Evolutionary conservation across 2,113 vertebrate genomes (phyloP).

Genomic region (Sinocyclocheilus rhinocerous): DNA sequence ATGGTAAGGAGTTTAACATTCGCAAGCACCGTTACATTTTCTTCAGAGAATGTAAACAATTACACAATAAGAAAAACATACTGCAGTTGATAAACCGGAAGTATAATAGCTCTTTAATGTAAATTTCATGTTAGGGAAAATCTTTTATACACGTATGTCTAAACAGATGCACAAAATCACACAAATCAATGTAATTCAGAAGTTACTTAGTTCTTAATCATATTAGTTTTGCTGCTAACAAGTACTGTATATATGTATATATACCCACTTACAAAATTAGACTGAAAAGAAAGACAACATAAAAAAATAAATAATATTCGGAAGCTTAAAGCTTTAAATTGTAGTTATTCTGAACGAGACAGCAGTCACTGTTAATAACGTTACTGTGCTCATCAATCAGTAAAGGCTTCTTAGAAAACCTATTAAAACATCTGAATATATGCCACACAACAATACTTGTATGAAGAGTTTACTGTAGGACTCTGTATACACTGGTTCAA

Average conservation of each 20-base stretch:
- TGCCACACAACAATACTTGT: not conserved
- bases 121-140: slow-evolving; percentile 33
- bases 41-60: too few species aligned
- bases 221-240: slow-evolving; percentile 5
- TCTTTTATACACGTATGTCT: slow-evolving; percentile 33
- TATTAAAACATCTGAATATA: slow-evolving; percentile 10
- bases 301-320: slow-evolving; percentile 36
- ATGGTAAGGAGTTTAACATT: too few species aligned
- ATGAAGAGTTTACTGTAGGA: not conserved
- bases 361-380: not conserved
- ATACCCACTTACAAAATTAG: slow-evolving; percentile 29
- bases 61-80: not conserved
- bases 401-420: not conserved
- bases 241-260: slow-evolving; percentile 1
- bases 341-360: not conserved
- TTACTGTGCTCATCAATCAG: not conserved
- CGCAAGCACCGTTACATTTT: too few species aligned
- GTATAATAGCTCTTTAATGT: slow-evolving; percentile 52
- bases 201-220: not conserved
- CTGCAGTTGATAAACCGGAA: not conserved
- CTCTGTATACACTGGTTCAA: slow-evolving; percentile 23
- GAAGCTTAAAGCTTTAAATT: slow-evolving; percentile 19
- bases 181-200: slow-evolving; percentile 6
- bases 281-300: not conserved
- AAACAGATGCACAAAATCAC: slow-evolving; percentile 28